Evolutionary conservation across 2,888 invertebrate genomes (phyloP).

Genomic region (Cryptus armator): DNA sequence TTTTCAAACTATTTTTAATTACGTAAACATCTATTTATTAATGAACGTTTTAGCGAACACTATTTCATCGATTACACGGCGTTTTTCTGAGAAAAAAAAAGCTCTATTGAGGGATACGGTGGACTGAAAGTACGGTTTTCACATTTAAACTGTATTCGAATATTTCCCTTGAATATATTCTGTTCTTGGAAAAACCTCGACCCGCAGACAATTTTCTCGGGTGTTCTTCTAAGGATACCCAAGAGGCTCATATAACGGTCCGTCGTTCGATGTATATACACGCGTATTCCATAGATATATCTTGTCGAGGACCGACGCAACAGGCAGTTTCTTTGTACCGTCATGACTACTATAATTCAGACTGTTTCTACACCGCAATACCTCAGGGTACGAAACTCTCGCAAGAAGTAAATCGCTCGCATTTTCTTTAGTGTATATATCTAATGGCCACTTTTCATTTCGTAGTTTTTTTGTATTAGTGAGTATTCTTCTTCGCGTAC

Average conservation of each 20-base stretch:
- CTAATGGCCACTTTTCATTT: background rate
- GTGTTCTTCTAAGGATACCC: conserved; percentile 5
- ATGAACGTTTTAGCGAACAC: too few relatives aligned
- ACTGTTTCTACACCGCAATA: background rate
- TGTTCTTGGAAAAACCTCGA: background rate
- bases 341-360: conserved; percentile 17
- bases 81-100: conserved; percentile 1
- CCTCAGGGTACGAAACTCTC: background rate
- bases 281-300: conserved; percentile 3
- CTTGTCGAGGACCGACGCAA: conserved; percentile 28
- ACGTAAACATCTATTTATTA: too few relatives aligned
- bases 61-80: background rate
- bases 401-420: background rate
- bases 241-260: conserved; percentile 18
- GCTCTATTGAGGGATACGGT: background rate
- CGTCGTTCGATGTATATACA: conserved; percentile 9
- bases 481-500: background rate
- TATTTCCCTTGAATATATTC: background rate
- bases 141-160: too few relatives aligned
- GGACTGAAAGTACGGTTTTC: background rate
- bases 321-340: conserved; percentile 46
- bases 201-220: conserved; percentile 19
- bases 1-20: background rate
- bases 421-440: background rate
- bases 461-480: background rate